phyloP scores from a whole-genome alignment of 2,888 invertebrate species.

The Watsonalla cultraria region DNA sequence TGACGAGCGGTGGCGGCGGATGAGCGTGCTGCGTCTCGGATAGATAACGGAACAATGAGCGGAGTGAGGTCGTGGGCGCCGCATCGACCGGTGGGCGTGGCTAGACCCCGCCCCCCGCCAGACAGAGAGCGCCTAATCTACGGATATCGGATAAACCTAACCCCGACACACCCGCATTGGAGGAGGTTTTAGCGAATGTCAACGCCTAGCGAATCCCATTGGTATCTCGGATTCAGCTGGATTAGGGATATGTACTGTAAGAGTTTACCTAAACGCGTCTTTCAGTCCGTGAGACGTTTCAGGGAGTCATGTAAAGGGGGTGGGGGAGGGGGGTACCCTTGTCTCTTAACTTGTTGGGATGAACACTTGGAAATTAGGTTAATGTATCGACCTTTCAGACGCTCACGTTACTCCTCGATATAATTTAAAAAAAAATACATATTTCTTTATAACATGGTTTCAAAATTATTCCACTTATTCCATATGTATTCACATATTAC shows the following conservation, averaged over 20 bases:
- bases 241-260: slow-evolving; percentile 60
- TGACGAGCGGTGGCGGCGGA: slow-evolving; percentile 65
- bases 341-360: slow-evolving; percentile 1
- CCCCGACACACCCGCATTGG: slow-evolving; percentile 60
- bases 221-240: slow-evolving; percentile 66
- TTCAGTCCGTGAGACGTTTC: slow-evolving; percentile 25
- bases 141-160: slow-evolving; percentile 76
- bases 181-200: slow-evolving; percentile 64
- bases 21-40: slow-evolving; percentile 66
- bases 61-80: slow-evolving; percentile 42
- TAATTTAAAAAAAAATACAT: no score
- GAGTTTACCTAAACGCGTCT: slow-evolving; percentile 22
- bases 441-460: no score
- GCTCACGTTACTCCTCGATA: neutral
- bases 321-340: slow-evolving; percentile 9
- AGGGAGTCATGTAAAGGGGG: slow-evolving; percentile 18
- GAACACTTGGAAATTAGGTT: slow-evolving; percentile 1
- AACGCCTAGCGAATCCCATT: slow-evolving; percentile 66
- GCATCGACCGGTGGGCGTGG: slow-evolving; percentile 76
- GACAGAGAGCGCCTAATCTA: slow-evolving; percentile 70
- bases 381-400: neutral
- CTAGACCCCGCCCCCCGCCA: slow-evolving; percentile 65
- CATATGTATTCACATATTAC: no score
- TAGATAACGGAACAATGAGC: slow-evolving; percentile 72
- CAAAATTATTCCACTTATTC: no score